Conservation (phyloP, 2,888 invertebrate genomes). For the Epiblema foenella region DNA sequence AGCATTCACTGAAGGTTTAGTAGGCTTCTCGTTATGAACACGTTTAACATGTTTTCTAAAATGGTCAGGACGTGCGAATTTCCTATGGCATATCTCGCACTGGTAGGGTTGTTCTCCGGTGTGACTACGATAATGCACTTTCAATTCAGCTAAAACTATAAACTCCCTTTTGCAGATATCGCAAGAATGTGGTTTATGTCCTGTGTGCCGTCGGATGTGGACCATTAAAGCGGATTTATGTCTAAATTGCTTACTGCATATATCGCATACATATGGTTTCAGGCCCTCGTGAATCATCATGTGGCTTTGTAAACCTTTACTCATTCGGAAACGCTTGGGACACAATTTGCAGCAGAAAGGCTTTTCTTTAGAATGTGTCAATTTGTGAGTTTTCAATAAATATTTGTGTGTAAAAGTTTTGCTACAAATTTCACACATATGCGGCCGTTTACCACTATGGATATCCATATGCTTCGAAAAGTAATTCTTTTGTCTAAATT, state of each 20-base stretch:
- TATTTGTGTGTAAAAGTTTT: slow-evolving; percentile 1
- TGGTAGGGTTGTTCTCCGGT: background rate
- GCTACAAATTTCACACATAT: slow-evolving; percentile 1
- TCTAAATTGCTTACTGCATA: slow-evolving; percentile 3
- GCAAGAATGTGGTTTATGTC: background rate
- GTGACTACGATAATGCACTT: slow-evolving; percentile 2
- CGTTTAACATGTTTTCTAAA: background rate
- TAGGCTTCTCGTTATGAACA: background rate
- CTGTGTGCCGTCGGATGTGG: slow-evolving; percentile 1
- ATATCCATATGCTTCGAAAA: background rate
- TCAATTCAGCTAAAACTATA: background rate
- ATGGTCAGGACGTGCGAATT: background rate
- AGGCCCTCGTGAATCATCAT: background rate
- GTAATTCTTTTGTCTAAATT: slow-evolving; percentile 2
- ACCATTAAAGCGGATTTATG: slow-evolving; percentile 2
- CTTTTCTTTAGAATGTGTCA: background rate
- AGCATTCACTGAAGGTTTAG: background rate
- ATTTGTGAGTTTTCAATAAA: background rate
- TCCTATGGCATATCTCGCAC: slow-evolving; percentile 4
- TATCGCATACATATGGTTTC: background rate
- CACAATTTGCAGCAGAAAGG: background rate
- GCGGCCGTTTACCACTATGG: background rate
- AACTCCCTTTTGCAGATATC: slow-evolving; percentile 1
- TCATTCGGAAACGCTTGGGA: background rate
- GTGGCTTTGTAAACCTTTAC: background rate